Evolutionary conservation across 2,888 invertebrate genomes (phyloP), one percentile per base, ranked within the genome.

Genomic region (Leptodirus hochenwartii): DNA sequence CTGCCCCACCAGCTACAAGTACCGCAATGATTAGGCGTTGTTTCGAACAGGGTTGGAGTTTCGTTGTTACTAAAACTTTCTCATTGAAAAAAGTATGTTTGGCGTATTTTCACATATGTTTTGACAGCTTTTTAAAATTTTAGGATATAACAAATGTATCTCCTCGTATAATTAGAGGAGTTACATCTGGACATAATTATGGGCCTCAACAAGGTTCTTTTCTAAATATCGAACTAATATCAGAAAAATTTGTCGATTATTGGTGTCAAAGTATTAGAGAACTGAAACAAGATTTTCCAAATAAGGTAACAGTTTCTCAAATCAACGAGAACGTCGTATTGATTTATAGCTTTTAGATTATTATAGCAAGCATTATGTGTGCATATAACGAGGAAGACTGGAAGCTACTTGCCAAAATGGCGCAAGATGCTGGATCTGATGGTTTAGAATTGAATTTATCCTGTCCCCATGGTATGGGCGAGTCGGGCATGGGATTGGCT

Each of bases 401-500:
- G 96, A 71, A 62, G 6, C 65, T 74, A 43, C 51, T 98, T 31
- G 71, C 93, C 0, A 59, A 59, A 40, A 71, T 64, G 55, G 79
- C 90, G 0, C 78, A 79, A 52, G 61, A 62, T 1, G 65, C 88
- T 1, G 95, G 95, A 0, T 76, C 96, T 0, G 95, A 98, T 58
- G 95, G 90, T 0, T 56, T 98, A 9, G 98, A 98, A 49, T 58
- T 96, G 29, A 98, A 98, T 61, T 57, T 98, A 29, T 95, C 93
- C 0, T 96, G 98, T 53, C 96, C 96, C 0, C 96, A 98, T 54
- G 96, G 96, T 4, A 96, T 98, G 93, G 93, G 91, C 2, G 95
- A 95, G 52, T 73, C 81, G 8, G 95, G 95, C 22, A 96, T 98
- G 96, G 98, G 96, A 0, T 60, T 98, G 29, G 96, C 96, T 25